Conservation (phyloP, 2,797 vertebrate genomes). For the Enteromius argenteus region DNA sequence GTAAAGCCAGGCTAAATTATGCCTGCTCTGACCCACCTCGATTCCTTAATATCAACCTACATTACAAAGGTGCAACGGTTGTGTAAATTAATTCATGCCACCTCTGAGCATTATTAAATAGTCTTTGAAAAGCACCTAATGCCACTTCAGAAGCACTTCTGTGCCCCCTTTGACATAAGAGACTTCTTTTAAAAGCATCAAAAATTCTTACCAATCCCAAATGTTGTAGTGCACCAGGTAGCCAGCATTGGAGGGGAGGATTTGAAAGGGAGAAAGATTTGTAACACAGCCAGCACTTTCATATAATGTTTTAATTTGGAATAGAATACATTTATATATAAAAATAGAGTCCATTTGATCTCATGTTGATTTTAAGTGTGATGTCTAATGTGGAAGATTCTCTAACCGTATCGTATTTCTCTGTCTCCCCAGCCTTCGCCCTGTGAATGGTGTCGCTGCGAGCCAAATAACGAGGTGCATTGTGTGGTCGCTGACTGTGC, state of each 20-base stretch:
- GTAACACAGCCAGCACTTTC: background rate
- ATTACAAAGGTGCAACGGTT: background rate
- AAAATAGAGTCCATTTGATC: background rate
- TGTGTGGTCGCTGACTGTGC: conserved; percentile 99
- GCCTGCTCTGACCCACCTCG: background rate
- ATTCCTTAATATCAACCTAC: background rate
- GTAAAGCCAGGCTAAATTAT: background rate
- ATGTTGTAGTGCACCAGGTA: background rate
- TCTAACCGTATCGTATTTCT: conserved; percentile 62
- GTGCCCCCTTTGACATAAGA: background rate
- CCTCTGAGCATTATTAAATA: background rate
- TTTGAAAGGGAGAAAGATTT: background rate
- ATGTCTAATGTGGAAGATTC: conserved; percentile 2
- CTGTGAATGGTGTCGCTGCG: conserved; percentile 99
- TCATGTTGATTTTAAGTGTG: background rate
- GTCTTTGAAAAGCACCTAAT: background rate
- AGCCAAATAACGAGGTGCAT: conserved; percentile 99
- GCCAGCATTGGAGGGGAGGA: background rate
- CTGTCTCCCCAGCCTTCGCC: conserved; percentile 88
- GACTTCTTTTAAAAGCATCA: background rate
- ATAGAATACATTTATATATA: too few relatives aligned
- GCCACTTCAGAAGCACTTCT: background rate
- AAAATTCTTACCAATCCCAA: background rate
- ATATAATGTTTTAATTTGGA: background rate
- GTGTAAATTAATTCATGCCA: background rate